Evolutionary conservation across 2,113 vertebrate genomes (phyloP), one percentile per base, ranked within the genome.

Genomic region (Syngnathus typhle): DNA sequence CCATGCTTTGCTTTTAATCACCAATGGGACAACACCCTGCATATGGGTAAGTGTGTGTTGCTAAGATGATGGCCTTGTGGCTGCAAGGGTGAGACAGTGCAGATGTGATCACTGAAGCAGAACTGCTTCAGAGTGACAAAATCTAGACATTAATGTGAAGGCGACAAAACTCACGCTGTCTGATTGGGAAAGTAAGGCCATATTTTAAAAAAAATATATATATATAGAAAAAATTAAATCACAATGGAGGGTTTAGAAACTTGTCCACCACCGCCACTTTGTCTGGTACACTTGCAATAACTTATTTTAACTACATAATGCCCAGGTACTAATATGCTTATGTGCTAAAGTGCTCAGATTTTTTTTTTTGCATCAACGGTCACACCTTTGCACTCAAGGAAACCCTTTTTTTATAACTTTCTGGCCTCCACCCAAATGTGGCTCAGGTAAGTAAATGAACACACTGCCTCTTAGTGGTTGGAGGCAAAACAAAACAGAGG

Each of bases 81-180:
- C 82, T 89, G 85, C 74, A 73, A 78, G 86, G 83, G 82, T 87
- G 89, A 88, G 77, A 85, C 65, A 47, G 75, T 80, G 81, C 90
- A 91, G 88, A 91, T 90, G 90, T 89, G 88, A 72, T 75, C 85
- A 75, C 61, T 73, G 77, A 79, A 89, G 91, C 77, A 78, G 85
- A 90, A 90, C 91, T 65, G 76, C 69, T 76, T 67, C 65, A 69
- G 70, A 60, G 82, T 71, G 82, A 60, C 6, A 78, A 84, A 88
- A 88, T 87, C 87, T 78, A 81, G 81, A 86, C 88, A 87, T 91
- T 91, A 91, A 89, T 85, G 87, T 87, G 88, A 87, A 82, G 67
- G 87, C 88, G 88, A 88, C 87, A 90, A 85, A 89, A 87, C 80
- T 80, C 69, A 64, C 78, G 78, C 73, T 83, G 85, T 86, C 84